A percentile compares a stretch with the other conserved stretches of the same genome.
Conservation (phyloP, 2,888 invertebrate species). For the Drosophila recens region DNA sequence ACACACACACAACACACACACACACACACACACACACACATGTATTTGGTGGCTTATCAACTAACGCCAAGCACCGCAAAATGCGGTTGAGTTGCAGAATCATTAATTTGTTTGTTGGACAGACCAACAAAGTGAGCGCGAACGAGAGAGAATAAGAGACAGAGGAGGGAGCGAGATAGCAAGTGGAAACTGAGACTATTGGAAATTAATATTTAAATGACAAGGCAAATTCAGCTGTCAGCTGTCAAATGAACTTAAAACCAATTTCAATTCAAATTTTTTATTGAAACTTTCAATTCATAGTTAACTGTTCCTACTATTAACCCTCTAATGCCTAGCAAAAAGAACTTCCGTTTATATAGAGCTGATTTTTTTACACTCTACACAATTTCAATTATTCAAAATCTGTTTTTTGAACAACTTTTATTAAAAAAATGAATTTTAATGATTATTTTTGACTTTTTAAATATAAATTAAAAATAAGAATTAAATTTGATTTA, state of each 20-base stretch:
- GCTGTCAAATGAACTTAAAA: background rate
- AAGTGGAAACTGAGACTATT: slow-evolving; percentile 9
- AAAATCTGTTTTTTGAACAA: too few species aligned
- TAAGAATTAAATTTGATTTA: too few species aligned
- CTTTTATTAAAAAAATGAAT: too few species aligned
- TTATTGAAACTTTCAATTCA: background rate
- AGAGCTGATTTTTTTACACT: too few species aligned
- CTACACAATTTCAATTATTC: too few species aligned
- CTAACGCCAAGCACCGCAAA: slow-evolving; percentile 44
- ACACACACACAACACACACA: slow-evolving; percentile 8
- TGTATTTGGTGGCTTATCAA: slow-evolving; percentile 22
- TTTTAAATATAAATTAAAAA: too few species aligned
- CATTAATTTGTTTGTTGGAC: slow-evolving; percentile 64
- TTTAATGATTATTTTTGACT: too few species aligned
- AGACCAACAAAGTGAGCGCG: background rate
- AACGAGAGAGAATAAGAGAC: too few species aligned
- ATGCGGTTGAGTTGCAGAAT: slow-evolving; percentile 62
- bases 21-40: background rate
- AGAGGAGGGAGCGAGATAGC: too few species aligned
- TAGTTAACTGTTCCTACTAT: too few species aligned
- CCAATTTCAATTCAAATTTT: background rate
- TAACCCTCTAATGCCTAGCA: too few species aligned
- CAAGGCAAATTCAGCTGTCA: slow-evolving; percentile 25
- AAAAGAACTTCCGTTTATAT: too few species aligned
- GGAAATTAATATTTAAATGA: slow-evolving; percentile 47